Base-by-base conservation (phyloP, 1,140 invertebrate genomes). In the Procambarus virginalis region DNA sequence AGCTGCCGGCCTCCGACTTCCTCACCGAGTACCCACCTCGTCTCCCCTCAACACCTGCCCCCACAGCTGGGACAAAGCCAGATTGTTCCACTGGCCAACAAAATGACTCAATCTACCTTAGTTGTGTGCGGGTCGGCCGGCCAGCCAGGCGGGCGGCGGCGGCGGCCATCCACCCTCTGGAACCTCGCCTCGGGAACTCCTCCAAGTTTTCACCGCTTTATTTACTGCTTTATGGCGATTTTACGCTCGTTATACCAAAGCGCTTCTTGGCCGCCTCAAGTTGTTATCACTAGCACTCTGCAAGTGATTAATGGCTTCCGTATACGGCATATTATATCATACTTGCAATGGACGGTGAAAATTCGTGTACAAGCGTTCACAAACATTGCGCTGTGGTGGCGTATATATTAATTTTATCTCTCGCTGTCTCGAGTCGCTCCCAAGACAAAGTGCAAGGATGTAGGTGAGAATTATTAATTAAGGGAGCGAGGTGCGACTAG, bases 151-250 rank as follows among this genome's bases (percentile, higher is more conserved):
- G 51, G 68, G n/a, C 68, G 34, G 68, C 68, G 20, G 68, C 22
- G 10, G 22, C 68, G 22, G 14, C 60, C 60, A 12, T 2, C 4
- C 20, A 12, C 4, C 14, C 20, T 10, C 20, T 64, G 17, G 17
- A 4, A 9, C 64, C 22, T 73, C 22, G 68, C 68, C 68, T 10
- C 68, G n/a, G 68, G 68, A 34, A 20, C 4, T 73, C 6, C n/a
- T 34, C n/a, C 2, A 73, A 1, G 68, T 73, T 73, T 68, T 73
- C 68, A 34, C 2, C 68, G n/a, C 68, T 5, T 73, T 73, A 73
- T 73, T 68, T 73, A 73, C 22, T 73, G 68, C 2, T 73, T 73
- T 73, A 73, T 73, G 68, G 68, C 34, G 68, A 73, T 73, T 73
- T 73, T 34, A 73, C 68, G 68, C n/a, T 34, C 22, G 68, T 73